These are phyloP conservation scores for Drosophila pandora DNA, from an alignment of 1,140 invertebrate genomes.

Conservation along the genomic window DNA sequence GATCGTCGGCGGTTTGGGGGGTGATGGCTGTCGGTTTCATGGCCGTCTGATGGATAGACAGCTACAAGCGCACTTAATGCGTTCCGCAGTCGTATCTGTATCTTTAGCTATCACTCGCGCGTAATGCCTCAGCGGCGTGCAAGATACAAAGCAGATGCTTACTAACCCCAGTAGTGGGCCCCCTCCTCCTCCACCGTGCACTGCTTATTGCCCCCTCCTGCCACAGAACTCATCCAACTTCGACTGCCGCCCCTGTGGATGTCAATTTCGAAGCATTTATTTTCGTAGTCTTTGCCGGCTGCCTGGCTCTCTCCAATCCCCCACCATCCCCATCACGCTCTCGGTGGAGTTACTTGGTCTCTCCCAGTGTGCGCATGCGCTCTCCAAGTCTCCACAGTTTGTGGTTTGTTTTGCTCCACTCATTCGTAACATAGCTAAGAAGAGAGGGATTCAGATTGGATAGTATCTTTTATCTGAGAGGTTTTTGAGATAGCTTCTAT, in stretches of 20 bases:
- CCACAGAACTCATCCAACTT: conserved; percentile 12
- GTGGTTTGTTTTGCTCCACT: conserved; percentile 70
- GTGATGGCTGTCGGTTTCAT: conserved; percentile 54
- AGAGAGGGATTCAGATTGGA: background rate
- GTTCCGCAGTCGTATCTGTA: conserved; percentile 52
- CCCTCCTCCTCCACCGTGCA: background rate
- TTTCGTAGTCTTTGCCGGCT: conserved; percentile 56
- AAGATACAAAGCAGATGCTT: conserved; percentile 76
- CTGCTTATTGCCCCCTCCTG: background rate
- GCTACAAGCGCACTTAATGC: conserved; percentile 70
- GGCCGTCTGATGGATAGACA: conserved; percentile 55
- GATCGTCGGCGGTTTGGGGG: conserved; percentile 32
- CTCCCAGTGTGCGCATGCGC: conserved; percentile 52
- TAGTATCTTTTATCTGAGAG: background rate
- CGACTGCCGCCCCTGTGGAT: conserved; percentile 25
- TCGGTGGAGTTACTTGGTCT: background rate
- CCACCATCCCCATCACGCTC: background rate
- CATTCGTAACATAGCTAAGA: conserved; percentile 58
- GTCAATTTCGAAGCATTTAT: conserved; percentile 58
- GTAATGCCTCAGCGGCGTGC: conserved; percentile 32
- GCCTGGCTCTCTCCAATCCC: conserved; percentile 11
- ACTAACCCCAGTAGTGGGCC: conserved; percentile 4
- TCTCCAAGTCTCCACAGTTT: conserved; percentile 67
- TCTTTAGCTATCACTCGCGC: conserved; percentile 43
- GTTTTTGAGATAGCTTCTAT: background rate